Base-by-base conservation (phyloP, 2,888 invertebrate genomes). In the Diloba caeruleocephala region DNA sequence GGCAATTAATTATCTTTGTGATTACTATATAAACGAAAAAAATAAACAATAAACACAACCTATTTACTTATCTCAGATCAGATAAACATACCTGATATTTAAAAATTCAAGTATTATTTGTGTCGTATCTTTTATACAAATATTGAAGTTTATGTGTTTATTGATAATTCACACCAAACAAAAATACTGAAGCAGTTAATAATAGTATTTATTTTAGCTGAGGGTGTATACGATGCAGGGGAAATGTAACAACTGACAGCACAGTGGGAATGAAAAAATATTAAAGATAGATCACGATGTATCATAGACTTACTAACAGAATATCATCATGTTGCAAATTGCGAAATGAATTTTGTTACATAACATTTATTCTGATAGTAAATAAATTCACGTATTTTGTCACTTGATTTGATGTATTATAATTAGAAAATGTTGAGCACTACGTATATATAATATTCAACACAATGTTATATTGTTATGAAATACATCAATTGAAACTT, bases 1-100 rank as follows among this genome's bases (percentile, higher is more conserved):
- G 31, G 41, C 23, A 58, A 48, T 64, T 46, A 51, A 62, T 41
- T 3, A 36, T 6, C 1, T 39, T 57, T 42, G 37, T 48, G 13
- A 19, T 39, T 29, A n/a, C 5, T 19, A 13, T 32, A 0, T 21
- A 1, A 21, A 32, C n/a, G 15, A 34, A 29, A 42, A 46, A 44
- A 31, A 49, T 13, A 39, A n/a, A 15, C 4, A 10, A 10, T 19
- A 10, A 21, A 21, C 19, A 21, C 32, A 46, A 23, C 19, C 43
- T 42, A 48, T 39, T 46, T 34, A 7, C n/a, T 32, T 25, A 50
- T 46, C 34, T 43, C 3, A 13, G 15, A 60, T 46, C 23, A 33
- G 3, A n/a, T 17, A 29, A 8, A 32, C 7, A 23, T 19, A 41
- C n/a, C n/a, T n/a, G n/a, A n/a, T n/a, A n/a, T n/a, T n/a, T n/a